A percentile compares a stretch with the other conserved stretches of the same genome.
Evolutionary conservation across 2,113 vertebrate genomes (phyloP).

Genomic region (Carassius auratus): DNA sequence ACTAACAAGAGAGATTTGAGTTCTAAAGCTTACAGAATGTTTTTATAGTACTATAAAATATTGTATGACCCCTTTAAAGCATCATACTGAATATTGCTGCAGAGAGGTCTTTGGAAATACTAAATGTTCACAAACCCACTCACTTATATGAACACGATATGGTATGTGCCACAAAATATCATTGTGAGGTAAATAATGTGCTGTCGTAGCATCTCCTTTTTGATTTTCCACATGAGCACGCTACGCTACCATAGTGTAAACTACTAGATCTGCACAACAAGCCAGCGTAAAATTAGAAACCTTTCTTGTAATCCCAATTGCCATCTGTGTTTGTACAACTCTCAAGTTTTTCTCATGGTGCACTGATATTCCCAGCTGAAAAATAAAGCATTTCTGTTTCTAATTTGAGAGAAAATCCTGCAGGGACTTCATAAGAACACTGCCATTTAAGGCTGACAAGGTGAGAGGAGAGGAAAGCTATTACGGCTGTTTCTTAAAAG

Average conservation of each 20-base stretch:
- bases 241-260: background rate
- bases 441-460: slow-evolving; percentile 59
- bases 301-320: slow-evolving; percentile 66
- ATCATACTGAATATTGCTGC: slow-evolving; percentile 31
- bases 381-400: slow-evolving; percentile 73
- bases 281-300: slow-evolving; percentile 67
- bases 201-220: slow-evolving; percentile 25
- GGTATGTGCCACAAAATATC: background rate
- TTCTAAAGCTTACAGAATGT: too few relatives aligned
- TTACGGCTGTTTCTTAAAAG: slow-evolving; percentile 75
- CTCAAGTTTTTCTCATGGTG: background rate
- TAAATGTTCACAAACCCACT: slow-evolving; percentile 25
- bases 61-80: background rate
- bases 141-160: background rate
- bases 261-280: slow-evolving; percentile 45
- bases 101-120: slow-evolving; percentile 35
- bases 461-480: slow-evolving; percentile 63
- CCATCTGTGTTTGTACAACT: slow-evolving; percentile 64
- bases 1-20: too few relatives aligned
- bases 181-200: slow-evolving; percentile 17
- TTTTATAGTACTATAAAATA: too few relatives aligned
- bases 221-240: slow-evolving; percentile 48
- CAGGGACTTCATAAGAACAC: slow-evolving; percentile 70
- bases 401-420: slow-evolving; percentile 72
- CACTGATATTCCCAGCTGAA: background rate